Base-by-base conservation (phyloP, 1,140 invertebrate species). In the Drosophila teissieri region DNA sequence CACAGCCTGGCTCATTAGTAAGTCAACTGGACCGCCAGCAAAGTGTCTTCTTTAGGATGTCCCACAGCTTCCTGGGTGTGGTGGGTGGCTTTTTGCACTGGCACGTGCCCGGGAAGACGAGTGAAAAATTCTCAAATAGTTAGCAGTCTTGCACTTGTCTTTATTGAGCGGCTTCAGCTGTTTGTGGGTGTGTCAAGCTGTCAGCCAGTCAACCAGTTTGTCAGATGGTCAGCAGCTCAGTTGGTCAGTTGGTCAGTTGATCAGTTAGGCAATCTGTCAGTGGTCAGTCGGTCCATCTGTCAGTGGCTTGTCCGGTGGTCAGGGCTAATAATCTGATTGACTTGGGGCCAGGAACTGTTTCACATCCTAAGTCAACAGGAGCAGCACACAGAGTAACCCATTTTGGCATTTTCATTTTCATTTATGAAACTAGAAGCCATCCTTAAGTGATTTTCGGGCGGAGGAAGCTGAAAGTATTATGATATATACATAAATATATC, bases 61-160 rank as follows among this genome's bases (percentile, higher is more conserved):
- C 61, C 56, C 70, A 12, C 24, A 27, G 39, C 22, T 49, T 42
- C 61, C 64, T 27, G 14, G 15, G 60, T 60, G 46, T 14, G 46
- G 15, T 11, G 48, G 24, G 19, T 31, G 55, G 40, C 39, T 2
- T 8, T 58, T 34, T 31, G 57, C n/a, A 11, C 27, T 22, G 60
- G 80, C 63, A 83, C 80, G 80, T 83, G 80, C 80, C 48, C 27
- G 56, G 42, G 34, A 82, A 80, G 75, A 74, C 80, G 74, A 83
- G 79, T 83, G 56, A 48, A 75, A 82, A 83, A 78, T 83, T 62
- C 67, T 65, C 67, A 83, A 83, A 78, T 75, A 83, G 80, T 78
- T 83, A 67, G 44, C 34, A 70, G 76, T 48, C 65, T 79, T 57
- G 61, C 24, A 73, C 57, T 61, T 75, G 54, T 63, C 46, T 40